phyloP scores from a whole-genome alignment of 2,113 vertebrate species.

The Asarcornis scutulata region DNA sequence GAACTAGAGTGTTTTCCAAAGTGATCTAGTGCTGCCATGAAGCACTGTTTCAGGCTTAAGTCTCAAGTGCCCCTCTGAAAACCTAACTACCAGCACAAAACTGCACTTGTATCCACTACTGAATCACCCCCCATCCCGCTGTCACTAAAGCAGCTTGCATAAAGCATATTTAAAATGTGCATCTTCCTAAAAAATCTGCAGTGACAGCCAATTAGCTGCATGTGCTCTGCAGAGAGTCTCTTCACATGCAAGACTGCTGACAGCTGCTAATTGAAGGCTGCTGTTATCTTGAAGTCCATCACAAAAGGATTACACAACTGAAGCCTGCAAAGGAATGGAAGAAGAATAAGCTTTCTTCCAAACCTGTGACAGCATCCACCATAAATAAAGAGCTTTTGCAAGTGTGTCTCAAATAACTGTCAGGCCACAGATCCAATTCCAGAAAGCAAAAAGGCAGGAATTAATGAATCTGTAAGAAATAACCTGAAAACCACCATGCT shows the following conservation, averaged over 20 bases:
- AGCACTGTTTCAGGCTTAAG: not conserved
- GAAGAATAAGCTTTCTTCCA: slow-evolving; percentile 10
- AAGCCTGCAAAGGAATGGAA: slow-evolving; percentile 25
- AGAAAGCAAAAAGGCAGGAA: not conserved
- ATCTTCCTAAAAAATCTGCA: not conserved
- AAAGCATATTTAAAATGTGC: not conserved
- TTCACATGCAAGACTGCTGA: not conserved
- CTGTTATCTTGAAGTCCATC: not conserved
- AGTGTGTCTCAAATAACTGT: not conserved
- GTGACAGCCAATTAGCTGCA: not conserved
- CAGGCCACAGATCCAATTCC: not conserved
- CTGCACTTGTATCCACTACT: not conserved
- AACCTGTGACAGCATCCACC: not conserved
- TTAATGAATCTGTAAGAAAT: not conserved
- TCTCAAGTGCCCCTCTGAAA: not conserved
- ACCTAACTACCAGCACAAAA: not conserved
- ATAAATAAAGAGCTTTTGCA: not conserved
- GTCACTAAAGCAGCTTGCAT: not conserved
- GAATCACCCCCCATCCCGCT: not conserved
- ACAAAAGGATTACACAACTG: slow-evolving; percentile 1
- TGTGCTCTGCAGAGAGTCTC: not conserved
- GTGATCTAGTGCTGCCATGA: not conserved
- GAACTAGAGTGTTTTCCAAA: not conserved
- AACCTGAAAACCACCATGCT: not conserved
- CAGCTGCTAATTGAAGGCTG: not conserved